A percentile compares a stretch with the other conserved stretches of the same genome.
phyloP scores from a whole-genome alignment of 2,113 vertebrate genomes.

The Paralichthys olivaceus region DNA sequence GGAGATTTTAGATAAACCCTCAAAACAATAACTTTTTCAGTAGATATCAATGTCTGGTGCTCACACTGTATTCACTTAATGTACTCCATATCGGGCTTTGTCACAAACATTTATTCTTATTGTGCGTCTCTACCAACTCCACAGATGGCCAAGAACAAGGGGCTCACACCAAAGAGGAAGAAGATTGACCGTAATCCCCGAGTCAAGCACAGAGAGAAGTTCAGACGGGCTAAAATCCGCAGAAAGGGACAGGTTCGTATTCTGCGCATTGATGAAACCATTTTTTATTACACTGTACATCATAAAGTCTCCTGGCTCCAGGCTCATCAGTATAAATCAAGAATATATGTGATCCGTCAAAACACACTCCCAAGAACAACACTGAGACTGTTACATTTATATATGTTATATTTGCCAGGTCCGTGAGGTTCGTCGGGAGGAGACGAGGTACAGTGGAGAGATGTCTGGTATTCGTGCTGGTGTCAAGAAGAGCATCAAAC shows the following conservation, averaged over 20 bases:
- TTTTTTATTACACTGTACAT: background rate
- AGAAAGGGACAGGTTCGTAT: slow-evolving; percentile 90
- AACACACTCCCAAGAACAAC: background rate
- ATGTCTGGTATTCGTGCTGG: slow-evolving; percentile 93
- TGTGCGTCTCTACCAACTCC: slow-evolving; percentile 1
- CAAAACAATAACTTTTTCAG: too few relatives aligned
- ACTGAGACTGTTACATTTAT: background rate
- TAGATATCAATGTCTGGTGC: background rate
- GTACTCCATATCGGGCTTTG: background rate
- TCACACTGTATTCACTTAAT: background rate
- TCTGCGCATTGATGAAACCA: background rate
- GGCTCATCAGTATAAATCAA: background rate
- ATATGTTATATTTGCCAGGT: slow-evolving; percentile 82
- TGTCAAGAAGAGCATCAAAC: slow-evolving; percentile 94
- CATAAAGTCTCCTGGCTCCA: background rate
- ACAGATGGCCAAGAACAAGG: slow-evolving; percentile 90
- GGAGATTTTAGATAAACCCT: background rate
- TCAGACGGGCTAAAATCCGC: slow-evolving; percentile 91
- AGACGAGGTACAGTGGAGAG: slow-evolving; percentile 89
- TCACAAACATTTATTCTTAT: background rate
- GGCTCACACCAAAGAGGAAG: slow-evolving; percentile 94
- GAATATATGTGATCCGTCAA: background rate
- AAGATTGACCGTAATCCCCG: slow-evolving; percentile 97
- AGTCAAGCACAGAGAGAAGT: slow-evolving; percentile 96
- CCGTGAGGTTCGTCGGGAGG: slow-evolving; percentile 87